Evolutionary conservation across 2,888 invertebrate genomes (phyloP).

Genomic region (Hesperia comma): DNA sequence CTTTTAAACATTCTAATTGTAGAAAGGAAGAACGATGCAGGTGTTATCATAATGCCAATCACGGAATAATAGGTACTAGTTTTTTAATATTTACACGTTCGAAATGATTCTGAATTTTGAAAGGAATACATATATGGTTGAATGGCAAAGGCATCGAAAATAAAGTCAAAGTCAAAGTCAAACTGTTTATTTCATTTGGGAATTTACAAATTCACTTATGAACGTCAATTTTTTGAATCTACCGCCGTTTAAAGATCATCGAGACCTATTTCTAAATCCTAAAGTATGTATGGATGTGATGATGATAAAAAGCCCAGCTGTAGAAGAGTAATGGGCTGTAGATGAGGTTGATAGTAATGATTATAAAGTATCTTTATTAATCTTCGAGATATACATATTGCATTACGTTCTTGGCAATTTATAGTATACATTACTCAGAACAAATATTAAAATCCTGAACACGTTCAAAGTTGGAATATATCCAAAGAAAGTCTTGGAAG

Average conservation of each 20-base stretch:
- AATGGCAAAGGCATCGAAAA: too few species aligned
- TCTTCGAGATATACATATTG: slow-evolving; percentile 4
- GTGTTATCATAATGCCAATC: neutral
- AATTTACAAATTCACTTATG: too few species aligned
- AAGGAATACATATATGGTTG: too few species aligned
- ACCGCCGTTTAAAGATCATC: too few species aligned
- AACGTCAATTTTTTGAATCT: too few species aligned
- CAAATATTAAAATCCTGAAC: slow-evolving; percentile 23
- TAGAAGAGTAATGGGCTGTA: neutral
- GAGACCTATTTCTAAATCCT: too few species aligned
- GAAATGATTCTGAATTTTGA: too few species aligned
- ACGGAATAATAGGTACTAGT: too few species aligned
- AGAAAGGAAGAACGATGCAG: neutral
- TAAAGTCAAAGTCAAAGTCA: too few species aligned
- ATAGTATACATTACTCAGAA: slow-evolving; percentile 17
- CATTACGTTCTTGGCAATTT: slow-evolving; percentile 4
- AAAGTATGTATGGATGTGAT: neutral
- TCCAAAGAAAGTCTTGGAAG: slow-evolving; percentile 28
- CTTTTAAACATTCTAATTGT: neutral
- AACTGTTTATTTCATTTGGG: too few species aligned
- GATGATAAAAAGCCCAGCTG: neutral
- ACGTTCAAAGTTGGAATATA: slow-evolving; percentile 35
- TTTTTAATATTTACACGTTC: too few species aligned
- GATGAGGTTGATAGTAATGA: neutral
- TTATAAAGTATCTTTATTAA: neutral